These are phyloP conservation scores for Boloria selene DNA, from an alignment of 2,888 invertebrate species.

Conservation along the genomic window DNA sequence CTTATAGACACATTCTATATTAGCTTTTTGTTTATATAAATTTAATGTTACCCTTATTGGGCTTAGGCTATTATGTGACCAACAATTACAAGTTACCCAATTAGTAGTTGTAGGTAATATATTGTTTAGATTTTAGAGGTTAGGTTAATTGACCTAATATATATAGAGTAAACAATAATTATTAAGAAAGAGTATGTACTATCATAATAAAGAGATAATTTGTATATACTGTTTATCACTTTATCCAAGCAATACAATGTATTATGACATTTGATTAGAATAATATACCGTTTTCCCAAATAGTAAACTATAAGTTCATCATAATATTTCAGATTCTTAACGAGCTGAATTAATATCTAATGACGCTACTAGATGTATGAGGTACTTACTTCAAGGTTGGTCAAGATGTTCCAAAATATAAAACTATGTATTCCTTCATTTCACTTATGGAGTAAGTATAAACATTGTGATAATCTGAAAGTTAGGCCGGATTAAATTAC, in stretches of 20 bases:
- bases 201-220: no score
- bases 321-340: slow-evolving; percentile 37
- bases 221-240: not conserved
- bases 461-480: slow-evolving; percentile 59
- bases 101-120: no score
- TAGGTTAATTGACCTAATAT: not conserved
- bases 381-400: slow-evolving; percentile 80
- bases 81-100: not conserved
- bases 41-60: no score
- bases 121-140: no score
- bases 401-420: slow-evolving; percentile 76
- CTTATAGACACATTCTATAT: no score
- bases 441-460: slow-evolving; percentile 55
- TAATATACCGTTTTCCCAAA: slow-evolving; percentile 17
- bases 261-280: not conserved
- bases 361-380: slow-evolving; percentile 48
- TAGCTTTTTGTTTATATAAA: no score
- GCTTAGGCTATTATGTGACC: no score
- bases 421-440: slow-evolving; percentile 68
- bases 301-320: slow-evolving; percentile 30
- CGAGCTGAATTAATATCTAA: slow-evolving; percentile 43
- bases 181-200: not conserved
- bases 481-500: slow-evolving; percentile 21
- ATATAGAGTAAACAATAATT: not conserved
- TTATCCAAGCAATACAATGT: not conserved